Evolutionary conservation across 2,113 vertebrate genomes (phyloP).

Genomic region (Ploceus nigricollis): DNA sequence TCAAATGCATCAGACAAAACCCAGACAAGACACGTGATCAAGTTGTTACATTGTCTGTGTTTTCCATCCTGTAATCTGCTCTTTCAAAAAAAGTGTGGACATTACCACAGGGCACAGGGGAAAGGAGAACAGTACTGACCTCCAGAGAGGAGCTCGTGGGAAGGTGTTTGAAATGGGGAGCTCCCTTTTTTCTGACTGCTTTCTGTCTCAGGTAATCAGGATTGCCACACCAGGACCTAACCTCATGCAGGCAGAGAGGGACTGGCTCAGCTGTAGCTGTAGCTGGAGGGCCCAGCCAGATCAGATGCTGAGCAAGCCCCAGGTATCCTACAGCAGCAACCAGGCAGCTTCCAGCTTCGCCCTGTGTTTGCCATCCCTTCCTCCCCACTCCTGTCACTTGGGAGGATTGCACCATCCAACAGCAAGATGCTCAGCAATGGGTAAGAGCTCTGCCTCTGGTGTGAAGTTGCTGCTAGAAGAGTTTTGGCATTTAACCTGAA

Average conservation of each 20-base stretch:
- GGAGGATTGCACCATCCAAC: background rate
- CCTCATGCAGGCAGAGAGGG: background rate
- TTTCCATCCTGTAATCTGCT: background rate
- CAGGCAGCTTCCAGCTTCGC: background rate
- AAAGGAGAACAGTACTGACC: background rate
- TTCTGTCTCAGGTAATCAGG: background rate
- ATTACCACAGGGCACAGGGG: background rate
- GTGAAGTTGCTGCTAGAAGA: background rate
- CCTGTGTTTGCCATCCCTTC: background rate
- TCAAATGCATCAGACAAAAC: background rate
- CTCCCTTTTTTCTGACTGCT: background rate
- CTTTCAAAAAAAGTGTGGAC: background rate
- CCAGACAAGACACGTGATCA: background rate
- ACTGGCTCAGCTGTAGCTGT: background rate
- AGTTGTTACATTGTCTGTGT: fast-evolving
- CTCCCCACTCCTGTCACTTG: background rate
- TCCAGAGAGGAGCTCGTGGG: background rate
- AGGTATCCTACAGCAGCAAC: fast-evolving
- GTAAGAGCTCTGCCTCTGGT: background rate
- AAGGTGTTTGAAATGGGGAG: background rate
- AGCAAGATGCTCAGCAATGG: background rate
- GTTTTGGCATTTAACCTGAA: background rate
- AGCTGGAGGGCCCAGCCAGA: background rate
- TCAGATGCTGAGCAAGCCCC: background rate
- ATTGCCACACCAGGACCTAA: background rate